Percentiles rank a stretch among this genome's conserved stretches.
Evolutionary conservation across 2,113 vertebrate species (phyloP).

Genomic region (Nesogale talazaci): DNA sequence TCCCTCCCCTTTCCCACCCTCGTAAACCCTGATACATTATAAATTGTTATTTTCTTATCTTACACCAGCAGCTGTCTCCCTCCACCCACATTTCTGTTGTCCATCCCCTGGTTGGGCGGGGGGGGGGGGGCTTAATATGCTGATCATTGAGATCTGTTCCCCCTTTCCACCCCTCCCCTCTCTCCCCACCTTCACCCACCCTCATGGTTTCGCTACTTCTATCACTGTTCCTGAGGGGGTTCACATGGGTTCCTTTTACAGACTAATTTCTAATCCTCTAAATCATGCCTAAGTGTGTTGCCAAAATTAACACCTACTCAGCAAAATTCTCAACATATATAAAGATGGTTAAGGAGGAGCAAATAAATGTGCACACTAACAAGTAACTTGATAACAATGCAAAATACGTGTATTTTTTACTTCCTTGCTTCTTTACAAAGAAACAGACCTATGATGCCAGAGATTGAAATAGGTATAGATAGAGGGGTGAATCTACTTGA

Average conservation of each 20-base stretch:
- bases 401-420: neutral
- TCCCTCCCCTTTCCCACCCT: too few species aligned
- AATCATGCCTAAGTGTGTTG: slow-evolving; percentile 18
- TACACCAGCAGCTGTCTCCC: too few species aligned
- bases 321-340: slow-evolving; percentile 28
- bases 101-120: too few species aligned
- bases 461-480: neutral
- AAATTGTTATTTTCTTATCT: too few species aligned
- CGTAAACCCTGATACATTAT: too few species aligned
- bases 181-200: too few species aligned
- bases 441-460: neutral
- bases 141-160: too few species aligned
- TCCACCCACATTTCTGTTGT: too few species aligned
- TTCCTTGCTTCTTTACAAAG: slow-evolving; percentile 32
- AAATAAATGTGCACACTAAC: slow-evolving; percentile 14
- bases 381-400: neutral
- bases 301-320: slow-evolving; percentile 32
- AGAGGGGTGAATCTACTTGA: neutral
- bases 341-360: slow-evolving; percentile 14
- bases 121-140: too few species aligned
- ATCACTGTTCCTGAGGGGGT: too few species aligned
- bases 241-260: neutral
- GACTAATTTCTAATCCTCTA: slow-evolving; percentile 48
- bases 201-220: too few species aligned
- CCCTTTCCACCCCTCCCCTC: too few species aligned